Base-by-base conservation (phyloP, 2,888 invertebrate genomes). In the Phasia obesa region DNA sequence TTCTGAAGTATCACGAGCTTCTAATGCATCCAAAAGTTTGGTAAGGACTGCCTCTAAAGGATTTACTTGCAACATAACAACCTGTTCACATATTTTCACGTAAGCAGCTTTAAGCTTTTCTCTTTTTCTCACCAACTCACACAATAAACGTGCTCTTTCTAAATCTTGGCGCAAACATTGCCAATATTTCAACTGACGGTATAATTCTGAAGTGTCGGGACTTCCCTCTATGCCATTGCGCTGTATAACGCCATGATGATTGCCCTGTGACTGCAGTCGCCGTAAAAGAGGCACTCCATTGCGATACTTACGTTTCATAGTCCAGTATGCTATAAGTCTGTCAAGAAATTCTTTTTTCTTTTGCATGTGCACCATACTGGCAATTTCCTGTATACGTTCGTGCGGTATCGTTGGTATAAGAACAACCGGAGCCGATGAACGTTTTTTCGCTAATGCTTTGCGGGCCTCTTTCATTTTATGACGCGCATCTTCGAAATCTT, bases 251-350 rank as follows among this genome's bases (percentile, higher is more conserved):
- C 92, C 90, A 84, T 91, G 91, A 76, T 90, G 92, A 88, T 92
- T 88, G 86, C 93, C 86, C 92, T 92, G 91, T 81, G 94, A 94
- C 88, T 97, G 97, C 31, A 98, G 92, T 6, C 99, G 92, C 53
- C 99, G 92, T 79, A 99, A 91, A 79, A 99, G 92, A 0, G 99
- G 99, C 9, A 99, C 99, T 0, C 99, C 99, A 89, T 99, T 98
- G 64, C 99, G 92, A 84, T 96, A 96, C 89, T 98, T 97, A 1
- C 99, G 92, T 91, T 99, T 99, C 53, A 99, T 92, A 4, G 98
- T 99, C 99, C 99, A 99, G 89, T 99, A 99, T 0, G 98, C 97
- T 73, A 99, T 95, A 15, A 99, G 92, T 3, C 97, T 93, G 89
- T 96, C 96, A 87, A 99, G 95, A 87, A 99, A 96, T 86, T 96